Conservation (phyloP, 2,888 invertebrate species). For the Caenorhabditis japonica region DNA sequence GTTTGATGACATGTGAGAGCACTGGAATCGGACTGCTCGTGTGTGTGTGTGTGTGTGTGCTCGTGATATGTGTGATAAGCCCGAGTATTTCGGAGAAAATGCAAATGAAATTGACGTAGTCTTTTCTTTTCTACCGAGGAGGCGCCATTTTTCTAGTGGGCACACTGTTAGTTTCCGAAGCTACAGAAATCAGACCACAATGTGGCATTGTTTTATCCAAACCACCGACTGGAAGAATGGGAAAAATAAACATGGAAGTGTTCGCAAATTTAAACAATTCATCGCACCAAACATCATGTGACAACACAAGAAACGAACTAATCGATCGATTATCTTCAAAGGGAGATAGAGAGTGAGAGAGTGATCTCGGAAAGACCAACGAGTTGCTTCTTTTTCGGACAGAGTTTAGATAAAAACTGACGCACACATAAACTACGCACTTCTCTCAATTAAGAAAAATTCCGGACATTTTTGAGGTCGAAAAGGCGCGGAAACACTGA, state of each 20-base stretch:
- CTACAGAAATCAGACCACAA: background rate
- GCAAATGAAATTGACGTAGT: slow-evolving; percentile 37
- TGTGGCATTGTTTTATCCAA: no score
- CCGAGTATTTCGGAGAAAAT: slow-evolving; percentile 22
- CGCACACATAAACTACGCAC: slow-evolving; percentile 1
- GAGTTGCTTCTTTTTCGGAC: slow-evolving; percentile 5
- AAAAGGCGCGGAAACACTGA: background rate
- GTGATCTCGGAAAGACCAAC: slow-evolving; percentile 18
- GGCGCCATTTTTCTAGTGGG: slow-evolving; percentile 2
- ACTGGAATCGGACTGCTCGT: slow-evolving; percentile 22
- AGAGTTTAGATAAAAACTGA: slow-evolving; percentile 39
- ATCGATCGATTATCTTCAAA: slow-evolving; percentile 24
- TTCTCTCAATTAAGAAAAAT: slow-evolving; percentile 6
- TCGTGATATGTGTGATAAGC: slow-evolving; percentile 11
- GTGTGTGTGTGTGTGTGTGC: slow-evolving; percentile 6
- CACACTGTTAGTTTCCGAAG: background rate
- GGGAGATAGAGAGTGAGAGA: no score
- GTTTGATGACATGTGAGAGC: slow-evolving; percentile 31
- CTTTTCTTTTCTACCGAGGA: slow-evolving; percentile 3
- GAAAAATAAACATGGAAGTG: background rate
- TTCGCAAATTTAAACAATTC: slow-evolving; percentile 1
- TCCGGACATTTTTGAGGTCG: slow-evolving; percentile 13
- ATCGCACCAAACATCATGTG: slow-evolving; percentile 27
- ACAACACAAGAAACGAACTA: slow-evolving; percentile 1
- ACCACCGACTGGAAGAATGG: no score